phyloP scores from a whole-genome alignment of 2,113 vertebrate genomes.

The Aptenodytes forsteri region DNA sequence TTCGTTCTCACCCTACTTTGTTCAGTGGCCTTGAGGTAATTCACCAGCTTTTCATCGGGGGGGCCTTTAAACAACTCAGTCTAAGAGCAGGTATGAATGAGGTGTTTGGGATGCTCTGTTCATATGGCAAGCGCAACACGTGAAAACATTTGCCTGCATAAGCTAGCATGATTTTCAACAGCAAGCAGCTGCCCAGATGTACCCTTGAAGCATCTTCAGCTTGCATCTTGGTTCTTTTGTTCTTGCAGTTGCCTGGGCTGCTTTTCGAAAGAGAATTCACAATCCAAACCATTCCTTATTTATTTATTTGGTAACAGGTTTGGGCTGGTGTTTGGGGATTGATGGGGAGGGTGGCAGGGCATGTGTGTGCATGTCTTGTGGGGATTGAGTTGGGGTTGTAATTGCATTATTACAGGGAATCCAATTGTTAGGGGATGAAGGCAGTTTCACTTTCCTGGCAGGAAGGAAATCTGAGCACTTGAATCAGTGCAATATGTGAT shows the following conservation, averaged over 20 bases:
- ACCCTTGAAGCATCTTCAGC: slow-evolving; percentile 30
- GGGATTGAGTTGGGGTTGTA: not conserved
- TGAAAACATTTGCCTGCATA: not conserved
- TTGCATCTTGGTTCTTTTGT: not conserved
- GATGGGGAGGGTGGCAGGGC: not conserved
- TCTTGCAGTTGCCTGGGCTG: not conserved
- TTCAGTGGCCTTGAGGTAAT: not conserved
- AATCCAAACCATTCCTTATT: not conserved
- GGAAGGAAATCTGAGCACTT: slow-evolving; percentile 22
- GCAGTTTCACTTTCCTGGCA: not conserved
- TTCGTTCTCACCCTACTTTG: not conserved
- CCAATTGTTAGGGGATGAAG: not conserved
- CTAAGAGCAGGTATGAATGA: not conserved
- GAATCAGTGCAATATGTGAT: not conserved
- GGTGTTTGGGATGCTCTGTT: not conserved
- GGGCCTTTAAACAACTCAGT: not conserved
- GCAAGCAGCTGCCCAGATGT: slow-evolving; percentile 42
- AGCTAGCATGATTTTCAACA: not conserved
- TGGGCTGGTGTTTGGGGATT: not conserved
- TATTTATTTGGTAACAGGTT: not conserved
- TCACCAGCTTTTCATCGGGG: not conserved
- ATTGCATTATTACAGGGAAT: not conserved
- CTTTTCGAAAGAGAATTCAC: not conserved
- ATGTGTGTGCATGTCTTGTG: not conserved
- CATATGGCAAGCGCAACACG: not conserved